Conservation (phyloP, 2,797 vertebrate species). For the Eulemur coronatus region DNA sequence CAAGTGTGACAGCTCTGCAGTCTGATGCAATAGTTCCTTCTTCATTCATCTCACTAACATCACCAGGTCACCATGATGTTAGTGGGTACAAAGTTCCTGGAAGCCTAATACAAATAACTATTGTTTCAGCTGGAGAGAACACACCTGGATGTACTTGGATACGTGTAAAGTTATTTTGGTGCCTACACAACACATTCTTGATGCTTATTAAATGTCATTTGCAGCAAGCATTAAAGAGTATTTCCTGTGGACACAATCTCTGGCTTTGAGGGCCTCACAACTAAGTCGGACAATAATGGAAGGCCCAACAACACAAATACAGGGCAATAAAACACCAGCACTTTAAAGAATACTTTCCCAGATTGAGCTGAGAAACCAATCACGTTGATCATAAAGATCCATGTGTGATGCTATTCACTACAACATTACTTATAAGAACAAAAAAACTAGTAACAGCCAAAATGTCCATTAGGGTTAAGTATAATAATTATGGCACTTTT, state of each 20-base stretch:
- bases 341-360: background rate
- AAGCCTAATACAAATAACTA: background rate
- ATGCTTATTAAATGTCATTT: conserved; percentile 56
- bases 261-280: conserved; percentile 15
- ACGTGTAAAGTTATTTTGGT: background rate
- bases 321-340: background rate
- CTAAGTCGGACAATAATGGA: background rate
- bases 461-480: background rate
- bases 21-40: background rate
- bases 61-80: background rate
- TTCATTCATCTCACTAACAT: background rate
- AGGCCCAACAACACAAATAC: background rate
- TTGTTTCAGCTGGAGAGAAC: conserved; percentile 9
- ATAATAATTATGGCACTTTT: background rate
- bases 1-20: no score
- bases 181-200: conserved; percentile 24
- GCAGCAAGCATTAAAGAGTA: conserved; percentile 31
- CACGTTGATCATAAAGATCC: background rate
- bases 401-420: background rate
- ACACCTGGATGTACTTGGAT: background rate
- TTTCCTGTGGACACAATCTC: conserved; percentile 33
- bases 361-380: background rate
- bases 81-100: background rate
- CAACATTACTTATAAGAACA: background rate
- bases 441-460: background rate